Conservation (phyloP, 2,797 vertebrate genomes). For the Pseudochirops cupreus region DNA sequence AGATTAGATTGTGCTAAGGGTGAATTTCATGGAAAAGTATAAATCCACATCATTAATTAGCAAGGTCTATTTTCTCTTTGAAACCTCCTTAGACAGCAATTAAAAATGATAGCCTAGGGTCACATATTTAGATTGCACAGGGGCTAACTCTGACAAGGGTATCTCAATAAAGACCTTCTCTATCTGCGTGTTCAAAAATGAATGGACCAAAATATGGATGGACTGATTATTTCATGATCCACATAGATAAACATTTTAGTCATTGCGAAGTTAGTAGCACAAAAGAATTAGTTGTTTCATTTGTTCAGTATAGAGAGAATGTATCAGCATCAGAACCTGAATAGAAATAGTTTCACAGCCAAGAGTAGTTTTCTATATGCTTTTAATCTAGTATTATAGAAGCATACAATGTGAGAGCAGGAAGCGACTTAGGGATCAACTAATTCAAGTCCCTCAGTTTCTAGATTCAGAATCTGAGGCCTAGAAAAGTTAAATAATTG, state of each 20-base stretch:
- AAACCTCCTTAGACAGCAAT: neutral
- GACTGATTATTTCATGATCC: neutral
- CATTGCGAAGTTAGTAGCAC: neutral
- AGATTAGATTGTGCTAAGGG: neutral
- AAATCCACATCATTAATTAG: slow-evolving; percentile 8
- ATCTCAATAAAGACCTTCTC: neutral
- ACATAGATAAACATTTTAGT: neutral
- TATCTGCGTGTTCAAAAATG: neutral
- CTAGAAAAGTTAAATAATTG: neutral
- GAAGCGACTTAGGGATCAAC: neutral
- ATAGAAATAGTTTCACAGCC: neutral
- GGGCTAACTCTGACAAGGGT: neutral
- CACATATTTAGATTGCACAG: neutral
- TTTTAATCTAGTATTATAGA: neutral
- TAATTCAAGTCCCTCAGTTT: neutral
- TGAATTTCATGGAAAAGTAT: neutral
- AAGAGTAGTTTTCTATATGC: neutral
- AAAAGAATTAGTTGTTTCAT: neutral
- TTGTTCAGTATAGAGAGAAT: neutral
- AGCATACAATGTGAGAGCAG: neutral
- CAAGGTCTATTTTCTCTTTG: neutral
- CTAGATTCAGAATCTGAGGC: neutral
- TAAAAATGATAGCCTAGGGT: neutral
- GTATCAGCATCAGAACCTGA: neutral
- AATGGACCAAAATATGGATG: neutral